Percentiles rank a stretch among this genome's conserved stretches.
phyloP scores from a whole-genome alignment of 2,113 vertebrate species.

The Tinamus guttatus region DNA sequence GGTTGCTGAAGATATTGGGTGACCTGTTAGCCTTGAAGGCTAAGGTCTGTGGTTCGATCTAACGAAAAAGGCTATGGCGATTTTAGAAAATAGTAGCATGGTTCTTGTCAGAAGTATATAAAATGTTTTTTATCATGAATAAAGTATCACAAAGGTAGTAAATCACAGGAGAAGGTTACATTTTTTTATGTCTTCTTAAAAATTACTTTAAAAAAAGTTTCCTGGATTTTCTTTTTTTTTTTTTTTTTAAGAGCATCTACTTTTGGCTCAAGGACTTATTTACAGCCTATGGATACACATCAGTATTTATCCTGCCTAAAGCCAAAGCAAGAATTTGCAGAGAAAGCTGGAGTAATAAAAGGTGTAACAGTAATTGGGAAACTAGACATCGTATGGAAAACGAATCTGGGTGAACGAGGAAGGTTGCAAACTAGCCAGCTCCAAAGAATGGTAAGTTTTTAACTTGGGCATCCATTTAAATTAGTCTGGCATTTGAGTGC shows the following conservation, averaged over 20 bases:
- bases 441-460: conserved; percentile 91
- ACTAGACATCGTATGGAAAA: conserved; percentile 99
- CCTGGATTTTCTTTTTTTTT: background rate
- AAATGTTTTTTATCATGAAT: background rate
- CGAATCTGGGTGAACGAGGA: conserved; percentile 95
- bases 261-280: conserved; percentile 94
- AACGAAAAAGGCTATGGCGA: background rate
- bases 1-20: background rate
- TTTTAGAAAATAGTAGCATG: background rate
- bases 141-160: background rate
- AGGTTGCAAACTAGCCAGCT: conserved; percentile 97
- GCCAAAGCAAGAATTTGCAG: conserved; percentile 95
- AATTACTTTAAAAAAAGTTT: background rate
- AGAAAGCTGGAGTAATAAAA: conserved; percentile 98
- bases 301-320: conserved; percentile 98
- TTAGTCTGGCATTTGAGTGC: background rate
- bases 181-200: background rate
- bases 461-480: background rate
- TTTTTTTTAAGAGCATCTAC: conserved; percentile 85
- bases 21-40: background rate
- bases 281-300: conserved; percentile 97
- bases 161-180: background rate
- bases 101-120: background rate
- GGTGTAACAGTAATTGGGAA: conserved; percentile 98
- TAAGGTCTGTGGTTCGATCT: background rate